phyloP scores from a whole-genome alignment of 2,797 vertebrate species.

The Falco columbarius region DNA sequence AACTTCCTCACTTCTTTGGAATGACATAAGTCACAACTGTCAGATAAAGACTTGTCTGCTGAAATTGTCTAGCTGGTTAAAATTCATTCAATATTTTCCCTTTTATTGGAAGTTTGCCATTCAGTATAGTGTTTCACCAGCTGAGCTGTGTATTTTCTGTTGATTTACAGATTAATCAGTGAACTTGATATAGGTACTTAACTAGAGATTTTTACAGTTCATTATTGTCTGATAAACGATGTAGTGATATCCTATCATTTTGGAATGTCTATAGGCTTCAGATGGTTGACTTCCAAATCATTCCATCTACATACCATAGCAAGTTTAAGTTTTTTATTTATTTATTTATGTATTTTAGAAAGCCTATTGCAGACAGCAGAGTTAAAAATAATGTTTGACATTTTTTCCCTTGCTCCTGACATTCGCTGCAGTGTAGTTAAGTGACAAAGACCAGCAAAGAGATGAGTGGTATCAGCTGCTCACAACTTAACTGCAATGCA shows the following conservation, averaged over 20 bases:
- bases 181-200: neutral
- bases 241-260: neutral
- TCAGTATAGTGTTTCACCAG: neutral
- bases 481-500: neutral
- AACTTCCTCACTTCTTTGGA: neutral
- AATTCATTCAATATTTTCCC: neutral
- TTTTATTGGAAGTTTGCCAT: neutral
- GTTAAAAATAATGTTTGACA: neutral
- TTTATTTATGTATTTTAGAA: neutral
- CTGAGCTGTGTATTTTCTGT: neutral
- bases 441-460: neutral
- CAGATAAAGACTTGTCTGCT: neutral
- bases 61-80: neutral
- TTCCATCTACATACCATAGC: neutral
- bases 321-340: neutral
- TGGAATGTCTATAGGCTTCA: neutral
- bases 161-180: neutral
- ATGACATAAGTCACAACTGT: neutral
- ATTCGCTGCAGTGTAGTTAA: neutral
- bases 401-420: neutral
- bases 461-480: neutral
- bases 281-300: neutral
- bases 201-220: neutral
- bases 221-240: neutral
- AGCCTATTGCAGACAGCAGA: neutral